These are phyloP conservation scores for Epinotia nisella DNA, from an alignment of 2,888 invertebrate species.

Conservation along the genomic window DNA sequence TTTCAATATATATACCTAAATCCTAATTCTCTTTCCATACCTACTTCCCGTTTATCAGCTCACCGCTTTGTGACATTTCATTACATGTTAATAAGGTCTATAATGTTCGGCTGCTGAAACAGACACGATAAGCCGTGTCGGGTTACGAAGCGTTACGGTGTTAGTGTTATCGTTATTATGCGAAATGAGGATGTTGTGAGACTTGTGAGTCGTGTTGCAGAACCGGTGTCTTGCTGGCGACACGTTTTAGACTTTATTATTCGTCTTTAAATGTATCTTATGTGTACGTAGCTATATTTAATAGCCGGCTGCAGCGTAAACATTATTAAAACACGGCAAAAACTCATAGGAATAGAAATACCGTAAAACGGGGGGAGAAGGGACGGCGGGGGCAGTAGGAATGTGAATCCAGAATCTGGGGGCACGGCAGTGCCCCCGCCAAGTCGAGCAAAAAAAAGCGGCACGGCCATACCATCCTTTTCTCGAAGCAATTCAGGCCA, in stretches of 20 bases:
- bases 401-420: no score
- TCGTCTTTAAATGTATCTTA: not conserved
- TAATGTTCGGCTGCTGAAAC: not conserved
- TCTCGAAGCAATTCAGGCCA: no score
- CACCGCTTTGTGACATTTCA: slow-evolving; percentile 4
- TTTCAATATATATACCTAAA: not conserved
- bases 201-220: slow-evolving; percentile 25
- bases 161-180: slow-evolving; percentile 41
- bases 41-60: not conserved
- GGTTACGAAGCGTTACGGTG: slow-evolving; percentile 35
- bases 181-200: slow-evolving; percentile 38
- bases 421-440: no score
- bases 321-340: slow-evolving; percentile 1
- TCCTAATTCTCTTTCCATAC: not conserved
- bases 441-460: no score
- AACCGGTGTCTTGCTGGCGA: slow-evolving; percentile 32
- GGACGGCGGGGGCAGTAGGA: no score
- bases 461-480: no score
- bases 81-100: not conserved
- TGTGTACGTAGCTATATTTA: not conserved
- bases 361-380: no score
- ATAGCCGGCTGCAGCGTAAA: not conserved
- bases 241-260: slow-evolving; percentile 20
- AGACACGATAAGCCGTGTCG: slow-evolving; percentile 14
- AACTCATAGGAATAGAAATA: not conserved